These are phyloP conservation scores for Oedothorax gibbosus DNA, from an alignment of 1,140 invertebrate genomes.

Conservation along the genomic window DNA sequence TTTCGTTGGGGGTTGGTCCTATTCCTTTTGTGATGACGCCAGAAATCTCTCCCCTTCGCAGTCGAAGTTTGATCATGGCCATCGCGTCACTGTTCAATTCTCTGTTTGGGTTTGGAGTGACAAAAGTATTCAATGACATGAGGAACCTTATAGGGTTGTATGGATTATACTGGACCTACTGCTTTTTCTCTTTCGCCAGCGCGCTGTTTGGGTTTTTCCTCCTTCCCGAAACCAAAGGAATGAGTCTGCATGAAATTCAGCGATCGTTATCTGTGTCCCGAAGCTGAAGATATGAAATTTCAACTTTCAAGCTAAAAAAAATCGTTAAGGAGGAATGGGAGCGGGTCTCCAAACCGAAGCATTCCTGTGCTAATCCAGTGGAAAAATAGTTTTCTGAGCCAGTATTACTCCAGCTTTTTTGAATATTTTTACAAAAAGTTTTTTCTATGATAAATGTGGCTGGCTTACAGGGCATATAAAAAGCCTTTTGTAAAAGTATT, in stretches of 20 bases:
- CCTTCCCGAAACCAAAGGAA: constrained; percentile 71
- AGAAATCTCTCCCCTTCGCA: constrained; percentile 73
- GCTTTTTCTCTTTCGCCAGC: constrained; percentile 65
- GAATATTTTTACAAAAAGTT: no score
- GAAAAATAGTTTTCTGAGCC: no score
- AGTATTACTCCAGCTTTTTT: no score
- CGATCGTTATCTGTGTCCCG: neutral
- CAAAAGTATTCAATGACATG: constrained; percentile 68
- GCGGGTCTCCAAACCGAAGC: no score
- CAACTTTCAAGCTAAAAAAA: no score
- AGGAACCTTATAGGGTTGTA: constrained; percentile 65
- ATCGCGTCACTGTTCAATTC: constrained; percentile 75
- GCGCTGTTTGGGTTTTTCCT: constrained; percentile 67
- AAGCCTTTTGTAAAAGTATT: no score
- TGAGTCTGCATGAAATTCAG: constrained; percentile 68
- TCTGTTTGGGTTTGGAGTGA: constrained; percentile 18
- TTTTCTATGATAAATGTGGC: no score
- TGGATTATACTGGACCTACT: constrained; percentile 69
- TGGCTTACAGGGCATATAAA: no score
- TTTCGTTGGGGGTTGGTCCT: constrained; percentile 81
- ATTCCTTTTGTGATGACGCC: constrained; percentile 86
- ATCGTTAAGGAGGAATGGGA: no score
- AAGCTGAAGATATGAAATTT: no score
- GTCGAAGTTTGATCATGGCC: constrained; percentile 81
- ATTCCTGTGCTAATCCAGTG: no score